Evolutionary conservation across 2,113 vertebrate genomes (phyloP).

Genomic region (Melanotaenia duboulayi): DNA sequence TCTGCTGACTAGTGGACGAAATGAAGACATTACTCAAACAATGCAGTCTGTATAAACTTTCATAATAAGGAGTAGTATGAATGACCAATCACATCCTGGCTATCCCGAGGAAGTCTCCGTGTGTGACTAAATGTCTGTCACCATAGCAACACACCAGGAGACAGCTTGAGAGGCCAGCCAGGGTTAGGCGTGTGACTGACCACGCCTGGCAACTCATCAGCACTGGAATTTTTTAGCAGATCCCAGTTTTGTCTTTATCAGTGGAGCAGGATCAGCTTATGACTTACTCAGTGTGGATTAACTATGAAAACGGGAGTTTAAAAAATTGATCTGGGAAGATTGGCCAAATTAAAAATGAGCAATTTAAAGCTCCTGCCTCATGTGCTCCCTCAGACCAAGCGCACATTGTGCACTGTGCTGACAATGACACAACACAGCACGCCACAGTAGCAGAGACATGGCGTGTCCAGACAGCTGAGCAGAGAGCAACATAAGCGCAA

Average conservation of each 20-base stretch:
- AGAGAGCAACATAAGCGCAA: constrained; percentile 45
- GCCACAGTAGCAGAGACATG: constrained; percentile 39
- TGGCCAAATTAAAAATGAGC: constrained; percentile 43
- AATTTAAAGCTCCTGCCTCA: constrained; percentile 47
- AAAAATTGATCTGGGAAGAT: constrained; percentile 52
- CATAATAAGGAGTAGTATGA: constrained; percentile 35
- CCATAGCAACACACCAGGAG: constrained; percentile 74
- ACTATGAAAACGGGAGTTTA: constrained; percentile 45
- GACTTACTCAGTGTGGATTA: constrained; percentile 56
- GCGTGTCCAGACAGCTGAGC: constrained; percentile 49
- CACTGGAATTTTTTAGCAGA: constrained; percentile 62
- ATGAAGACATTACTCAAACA: constrained; percentile 58
- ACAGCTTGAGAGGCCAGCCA: constrained; percentile 61
- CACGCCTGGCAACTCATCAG: constrained; percentile 73
- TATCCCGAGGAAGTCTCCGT: constrained; percentile 31
- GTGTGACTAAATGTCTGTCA: constrained; percentile 71
- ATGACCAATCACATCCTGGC: constrained; percentile 28
- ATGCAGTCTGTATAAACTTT: constrained; percentile 45
- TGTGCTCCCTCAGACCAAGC: constrained; percentile 43
- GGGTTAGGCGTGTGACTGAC: constrained; percentile 70
- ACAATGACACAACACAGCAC: constrained; percentile 56
- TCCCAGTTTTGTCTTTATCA: constrained; percentile 47
- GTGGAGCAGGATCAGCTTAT: constrained; percentile 41
- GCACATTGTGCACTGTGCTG: constrained; percentile 55
- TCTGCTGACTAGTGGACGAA: constrained; percentile 21